Conservation (phyloP, 2,888 invertebrate genomes). For the Yponomeuta evonymella region DNA sequence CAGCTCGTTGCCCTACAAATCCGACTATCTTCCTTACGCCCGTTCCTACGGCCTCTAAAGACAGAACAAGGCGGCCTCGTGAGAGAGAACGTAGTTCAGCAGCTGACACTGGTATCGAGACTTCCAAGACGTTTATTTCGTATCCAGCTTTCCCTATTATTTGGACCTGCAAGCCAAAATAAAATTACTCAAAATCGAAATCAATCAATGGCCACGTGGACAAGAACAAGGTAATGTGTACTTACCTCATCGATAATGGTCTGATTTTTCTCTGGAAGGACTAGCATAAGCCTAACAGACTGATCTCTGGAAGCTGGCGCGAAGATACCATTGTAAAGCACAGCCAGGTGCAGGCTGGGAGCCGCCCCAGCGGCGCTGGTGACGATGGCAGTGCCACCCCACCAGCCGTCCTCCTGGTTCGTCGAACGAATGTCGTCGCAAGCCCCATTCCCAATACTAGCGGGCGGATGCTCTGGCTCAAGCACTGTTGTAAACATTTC, state of each 20-base stretch:
- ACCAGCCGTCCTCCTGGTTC: conserved; percentile 79
- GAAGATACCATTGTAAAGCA: conserved; percentile 90
- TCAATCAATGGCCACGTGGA: background rate
- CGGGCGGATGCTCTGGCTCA: conserved; percentile 80
- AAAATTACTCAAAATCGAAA: conserved; percentile 17
- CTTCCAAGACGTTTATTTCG: conserved; percentile 86
- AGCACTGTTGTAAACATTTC: conserved; percentile 89
- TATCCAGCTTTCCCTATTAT: conserved; percentile 83
- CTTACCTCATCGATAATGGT: conserved; percentile 83
- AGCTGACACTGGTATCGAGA: conserved; percentile 85
- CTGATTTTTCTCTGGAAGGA: conserved; percentile 82
- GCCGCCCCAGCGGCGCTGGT: conserved; percentile 87
- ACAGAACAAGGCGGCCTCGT: conserved; percentile 83
- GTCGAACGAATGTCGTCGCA: conserved; percentile 68
- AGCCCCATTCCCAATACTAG: conserved; percentile 73
- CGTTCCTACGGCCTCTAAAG: conserved; percentile 81
- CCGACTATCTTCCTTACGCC: conserved; percentile 82
- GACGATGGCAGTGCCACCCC: conserved; percentile 93
- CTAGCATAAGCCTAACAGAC: conserved; percentile 81
- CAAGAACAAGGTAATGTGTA: background rate
- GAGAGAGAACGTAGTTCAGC: conserved; percentile 85
- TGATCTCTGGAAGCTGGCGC: conserved; percentile 79
- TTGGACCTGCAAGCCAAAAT: conserved; percentile 65
- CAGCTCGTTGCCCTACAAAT: conserved; percentile 81
- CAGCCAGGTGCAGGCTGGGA: conserved; percentile 86